These are phyloP conservation scores for Cyrtodaria siliqua DNA, from an alignment of 2,888 invertebrate genomes.

Conservation along the genomic window DNA sequence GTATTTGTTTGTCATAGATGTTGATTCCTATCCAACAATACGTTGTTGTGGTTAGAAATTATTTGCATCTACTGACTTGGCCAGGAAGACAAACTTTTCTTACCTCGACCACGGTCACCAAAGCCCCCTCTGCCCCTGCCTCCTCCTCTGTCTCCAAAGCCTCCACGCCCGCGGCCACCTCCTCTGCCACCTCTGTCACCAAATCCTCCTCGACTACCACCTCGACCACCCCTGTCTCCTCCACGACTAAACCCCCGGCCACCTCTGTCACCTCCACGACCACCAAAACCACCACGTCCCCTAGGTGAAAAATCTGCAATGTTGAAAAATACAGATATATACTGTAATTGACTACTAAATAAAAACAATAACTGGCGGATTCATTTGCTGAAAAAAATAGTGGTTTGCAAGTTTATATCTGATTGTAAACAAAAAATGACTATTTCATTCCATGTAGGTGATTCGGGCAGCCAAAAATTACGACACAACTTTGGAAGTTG, in stretches of 20 bases:
- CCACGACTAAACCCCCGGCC: constrained; percentile 17
- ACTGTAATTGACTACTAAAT: no score
- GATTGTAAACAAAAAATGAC: no score
- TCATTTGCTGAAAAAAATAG: no score
- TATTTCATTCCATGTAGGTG: no score
- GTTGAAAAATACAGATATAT: no score
- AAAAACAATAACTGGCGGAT: no score
- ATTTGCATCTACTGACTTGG: background rate
- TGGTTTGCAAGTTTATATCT: no score
- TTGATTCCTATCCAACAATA: no score
- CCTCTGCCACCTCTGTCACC: constrained; percentile 29
- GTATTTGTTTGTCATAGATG: no score
- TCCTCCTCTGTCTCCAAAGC: constrained; percentile 32
- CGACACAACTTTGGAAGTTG: no score
- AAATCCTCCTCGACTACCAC: constrained; percentile 18
- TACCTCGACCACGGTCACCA: constrained; percentile 15
- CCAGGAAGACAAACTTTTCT: background rate
- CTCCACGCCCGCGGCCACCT: constrained; percentile 27
- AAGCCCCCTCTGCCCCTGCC: constrained; percentile 23
- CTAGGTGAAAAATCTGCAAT: constrained; percentile 57
- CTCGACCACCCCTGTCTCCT: constrained; percentile 21
- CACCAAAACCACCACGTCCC: constrained; percentile 33
- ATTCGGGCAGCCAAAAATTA: no score
- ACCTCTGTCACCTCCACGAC: constrained; percentile 21
- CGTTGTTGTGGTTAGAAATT: background rate